Evolutionary conservation across 2,113 vertebrate species (phyloP).

Genomic region (Willisornis vidua): DNA sequence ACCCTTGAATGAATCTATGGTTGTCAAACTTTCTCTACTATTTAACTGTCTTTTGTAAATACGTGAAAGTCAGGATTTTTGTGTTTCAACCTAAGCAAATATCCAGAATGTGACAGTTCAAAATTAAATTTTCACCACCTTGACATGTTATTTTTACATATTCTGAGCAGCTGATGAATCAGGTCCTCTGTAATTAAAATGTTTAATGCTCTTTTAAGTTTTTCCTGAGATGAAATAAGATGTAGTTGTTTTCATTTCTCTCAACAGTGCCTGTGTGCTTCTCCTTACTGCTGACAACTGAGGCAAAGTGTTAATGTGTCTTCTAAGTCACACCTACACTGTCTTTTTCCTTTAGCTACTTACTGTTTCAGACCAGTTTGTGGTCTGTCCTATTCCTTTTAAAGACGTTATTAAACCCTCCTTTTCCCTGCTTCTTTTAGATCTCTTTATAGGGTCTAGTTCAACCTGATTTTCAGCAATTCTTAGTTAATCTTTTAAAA

Average conservation of each 20-base stretch:
- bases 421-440: background rate
- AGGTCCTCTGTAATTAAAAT: conserved; percentile 29
- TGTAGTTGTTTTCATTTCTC: background rate
- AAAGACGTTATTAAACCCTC: background rate
- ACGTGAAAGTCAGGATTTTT: background rate
- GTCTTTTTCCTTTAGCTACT: background rate
- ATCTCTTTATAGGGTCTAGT: background rate
- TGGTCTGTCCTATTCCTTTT: background rate
- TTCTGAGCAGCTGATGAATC: conserved; percentile 15
- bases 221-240: background rate
- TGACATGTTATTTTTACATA: background rate
- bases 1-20: background rate
- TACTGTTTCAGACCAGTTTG: background rate
- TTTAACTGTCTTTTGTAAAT: conserved; percentile 27
- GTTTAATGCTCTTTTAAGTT: background rate
- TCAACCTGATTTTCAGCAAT: background rate
- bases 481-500: background rate
- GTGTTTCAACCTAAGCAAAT: conserved; percentile 1
- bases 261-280: background rate
- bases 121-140: conserved; percentile 8
- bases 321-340: background rate
- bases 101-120: conserved; percentile 17
- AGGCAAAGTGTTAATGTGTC: background rate
- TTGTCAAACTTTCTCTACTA: conserved; percentile 9
- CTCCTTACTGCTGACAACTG: background rate